phyloP scores from a whole-genome alignment of 2,113 vertebrate species.

The Oreocharis arfaki region DNA sequence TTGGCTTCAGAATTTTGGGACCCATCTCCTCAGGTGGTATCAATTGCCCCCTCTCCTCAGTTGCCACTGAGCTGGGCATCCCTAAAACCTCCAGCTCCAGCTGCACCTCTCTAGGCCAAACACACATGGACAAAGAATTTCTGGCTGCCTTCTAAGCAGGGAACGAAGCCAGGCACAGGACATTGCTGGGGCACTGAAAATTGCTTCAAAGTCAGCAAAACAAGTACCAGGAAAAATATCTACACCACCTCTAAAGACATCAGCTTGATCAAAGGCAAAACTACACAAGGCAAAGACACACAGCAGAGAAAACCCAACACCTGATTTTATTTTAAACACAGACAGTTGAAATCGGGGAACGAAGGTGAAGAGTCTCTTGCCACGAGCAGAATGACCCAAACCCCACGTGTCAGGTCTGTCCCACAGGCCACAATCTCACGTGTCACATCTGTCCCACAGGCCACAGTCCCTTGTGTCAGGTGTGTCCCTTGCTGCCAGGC shows the following conservation, averaged over 20 bases:
- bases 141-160: neutral
- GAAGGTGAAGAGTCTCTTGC: neutral
- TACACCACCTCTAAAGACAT: neutral
- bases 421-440: neutral
- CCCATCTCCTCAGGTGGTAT: neutral
- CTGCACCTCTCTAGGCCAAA: neutral
- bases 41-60: neutral
- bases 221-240: neutral
- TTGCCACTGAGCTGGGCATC: neutral
- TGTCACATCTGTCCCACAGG: neutral
- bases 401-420: rapidly evolving
- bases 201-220: neutral
- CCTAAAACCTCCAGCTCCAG: neutral
- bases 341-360: neutral
- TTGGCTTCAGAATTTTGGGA: neutral
- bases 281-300: neutral
- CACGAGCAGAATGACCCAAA: neutral
- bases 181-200: neutral
- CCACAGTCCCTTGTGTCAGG: neutral
- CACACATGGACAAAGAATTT: neutral
- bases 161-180: neutral
- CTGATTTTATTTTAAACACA: slow-evolving; percentile 11
- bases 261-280: neutral
- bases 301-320: neutral
- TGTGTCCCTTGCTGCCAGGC: neutral